Conservation (phyloP, 1,140 invertebrate species). For the Aculops lycopersici region DNA sequence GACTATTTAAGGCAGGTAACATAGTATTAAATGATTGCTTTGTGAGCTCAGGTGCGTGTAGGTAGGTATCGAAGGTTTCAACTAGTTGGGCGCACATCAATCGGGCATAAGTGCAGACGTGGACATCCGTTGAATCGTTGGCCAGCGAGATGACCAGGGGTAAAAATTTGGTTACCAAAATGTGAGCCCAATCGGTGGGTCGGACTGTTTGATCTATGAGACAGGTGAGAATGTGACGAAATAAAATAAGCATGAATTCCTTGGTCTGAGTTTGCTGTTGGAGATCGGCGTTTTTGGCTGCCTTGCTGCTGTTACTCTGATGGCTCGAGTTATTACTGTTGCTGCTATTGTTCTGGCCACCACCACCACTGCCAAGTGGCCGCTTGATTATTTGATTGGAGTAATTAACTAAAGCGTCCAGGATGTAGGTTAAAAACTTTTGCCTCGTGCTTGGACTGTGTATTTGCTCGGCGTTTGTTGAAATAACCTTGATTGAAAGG, state of each 20-base stretch:
- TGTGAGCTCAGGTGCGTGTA: neutral
- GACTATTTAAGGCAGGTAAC: neutral
- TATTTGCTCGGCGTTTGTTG: neutral
- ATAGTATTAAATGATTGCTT: neutral
- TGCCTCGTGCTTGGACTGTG: neutral
- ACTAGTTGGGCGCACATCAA: neutral
- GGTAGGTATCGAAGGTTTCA: neutral
- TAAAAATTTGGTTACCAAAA: constrained; percentile 22
- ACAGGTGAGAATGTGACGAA: neutral
- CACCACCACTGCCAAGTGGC: too few relatives aligned
- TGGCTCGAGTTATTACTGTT: neutral
- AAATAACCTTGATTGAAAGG: neutral
- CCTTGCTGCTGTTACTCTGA: neutral
- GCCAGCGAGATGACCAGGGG: constrained; percentile 26
- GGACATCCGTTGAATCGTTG: constrained; percentile 23
- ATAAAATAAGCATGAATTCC: neutral
- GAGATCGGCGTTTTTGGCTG: too few relatives aligned
- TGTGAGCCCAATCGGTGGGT: neutral
- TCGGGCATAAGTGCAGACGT: neutral
- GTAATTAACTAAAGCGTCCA: neutral
- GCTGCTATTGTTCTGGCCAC: too few relatives aligned
- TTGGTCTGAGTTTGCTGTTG: too few relatives aligned
- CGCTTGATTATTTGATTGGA: too few relatives aligned
- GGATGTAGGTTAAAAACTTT: neutral
- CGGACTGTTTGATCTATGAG: neutral